Conservation (phyloP, 2,888 invertebrate species). For the Acleris emargana region DNA sequence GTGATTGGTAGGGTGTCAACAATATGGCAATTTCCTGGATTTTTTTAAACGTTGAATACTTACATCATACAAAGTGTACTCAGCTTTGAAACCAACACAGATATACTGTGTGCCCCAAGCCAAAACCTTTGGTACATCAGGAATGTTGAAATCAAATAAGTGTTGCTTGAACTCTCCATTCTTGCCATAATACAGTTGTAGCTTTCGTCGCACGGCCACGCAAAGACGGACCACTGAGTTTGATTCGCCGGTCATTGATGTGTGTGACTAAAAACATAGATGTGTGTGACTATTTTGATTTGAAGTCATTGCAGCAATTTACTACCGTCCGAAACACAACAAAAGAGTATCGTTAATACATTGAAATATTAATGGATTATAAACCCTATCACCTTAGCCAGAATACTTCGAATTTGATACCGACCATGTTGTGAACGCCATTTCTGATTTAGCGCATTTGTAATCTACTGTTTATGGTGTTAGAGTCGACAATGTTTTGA, state of each 20-base stretch:
- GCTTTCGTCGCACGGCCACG: slow-evolving; percentile 92
- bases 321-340: too few species aligned
- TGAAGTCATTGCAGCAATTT: too few species aligned
- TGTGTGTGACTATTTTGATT: too few species aligned
- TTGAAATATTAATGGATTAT: too few species aligned
- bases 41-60: slow-evolving; percentile 46
- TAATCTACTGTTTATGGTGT: too few species aligned
- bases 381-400: too few species aligned
- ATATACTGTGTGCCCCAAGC: slow-evolving; percentile 93
- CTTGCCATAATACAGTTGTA: slow-evolving; percentile 95
- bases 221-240: slow-evolving; percentile 92
- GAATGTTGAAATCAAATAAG: slow-evolving; percentile 88
- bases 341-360: too few species aligned
- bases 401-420: too few species aligned
- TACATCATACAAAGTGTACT: slow-evolving; percentile 91
- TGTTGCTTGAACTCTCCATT: slow-evolving; percentile 90
- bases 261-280: slow-evolving; percentile 61
- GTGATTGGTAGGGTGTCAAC: too few species aligned
- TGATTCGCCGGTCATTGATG: slow-evolving; percentile 86
- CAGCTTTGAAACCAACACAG: slow-evolving; percentile 93
- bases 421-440: too few species aligned
- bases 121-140: slow-evolving; percentile 91
- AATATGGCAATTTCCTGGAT: neutral
- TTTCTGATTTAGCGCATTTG: too few species aligned
- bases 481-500: too few species aligned